Base-by-base conservation (phyloP, 2,888 invertebrate species). In the Ptychoptera albimana region DNA sequence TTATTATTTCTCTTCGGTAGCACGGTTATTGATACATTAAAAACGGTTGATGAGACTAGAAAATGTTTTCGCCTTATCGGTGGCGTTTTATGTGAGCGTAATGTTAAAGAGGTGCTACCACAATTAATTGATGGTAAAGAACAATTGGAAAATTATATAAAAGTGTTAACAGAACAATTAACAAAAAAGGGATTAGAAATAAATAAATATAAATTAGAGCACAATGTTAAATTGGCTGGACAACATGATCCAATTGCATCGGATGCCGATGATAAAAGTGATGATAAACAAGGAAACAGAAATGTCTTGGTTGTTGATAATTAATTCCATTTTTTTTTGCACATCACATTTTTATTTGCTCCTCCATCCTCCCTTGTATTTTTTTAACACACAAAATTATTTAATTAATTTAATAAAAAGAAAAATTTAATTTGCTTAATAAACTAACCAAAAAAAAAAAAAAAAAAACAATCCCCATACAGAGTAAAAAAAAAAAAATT, bases 1-100 rank as follows among this genome's bases (percentile, higher is more conserved):
- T n/a, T 38, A 23, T 32, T 14, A 7, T 8, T 5, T 50, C 46
- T 45, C 52, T 50, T 49, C 47, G 50, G 49, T 45, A 96, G 94
- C 64, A 80, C 94, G 63, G 96, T 97, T 46, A 85, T 93, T 53
- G 93, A 93, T 57, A 91, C 93, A 11, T 69, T 97, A 48, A 80
- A 84, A 60, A 81, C 80, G 47, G 84, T 92, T 15, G 86, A 88
- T 58, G 77, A 75, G 11, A 75, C 77, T 43, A 77, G 93, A 52
- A 89, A 84, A 63, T 96, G 96, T 64, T 96, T 84, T 64, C 77
- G 93, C 57, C 77, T 94, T 72, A 80, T 96, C 50, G 94, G 94
- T 44, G 94, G 94, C 23, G 85, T 96, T 46, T 70, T 96, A 44
- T 88, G 91, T 50, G 93, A 96, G 67, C 74, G 88, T 53, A 91